Percentiles rank a stretch among this genome's conserved stretches.
These are phyloP conservation scores for Holacanthella duospinosa DNA, from an alignment of 2,888 invertebrate species.

Conservation along the genomic window DNA sequence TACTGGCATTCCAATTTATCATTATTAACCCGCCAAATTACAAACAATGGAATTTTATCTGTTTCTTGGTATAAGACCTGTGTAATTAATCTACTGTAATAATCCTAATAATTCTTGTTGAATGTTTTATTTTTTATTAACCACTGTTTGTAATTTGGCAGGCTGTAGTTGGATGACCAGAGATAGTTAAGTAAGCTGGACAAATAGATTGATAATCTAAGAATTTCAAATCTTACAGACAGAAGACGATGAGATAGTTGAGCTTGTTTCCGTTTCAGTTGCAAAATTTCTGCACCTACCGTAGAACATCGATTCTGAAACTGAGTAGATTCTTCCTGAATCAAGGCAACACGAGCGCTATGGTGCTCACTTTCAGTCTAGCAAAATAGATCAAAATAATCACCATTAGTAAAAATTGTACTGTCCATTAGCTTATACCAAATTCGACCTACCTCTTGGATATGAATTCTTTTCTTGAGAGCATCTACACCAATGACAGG, in stretches of 20 bases:
- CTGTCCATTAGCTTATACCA: neutral
- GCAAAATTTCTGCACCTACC: conserved; percentile 66
- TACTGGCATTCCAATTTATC: too few relatives aligned
- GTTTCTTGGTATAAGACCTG: too few relatives aligned
- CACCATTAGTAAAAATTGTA: neutral
- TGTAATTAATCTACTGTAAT: too few relatives aligned
- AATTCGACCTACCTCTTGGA: conserved; percentile 44
- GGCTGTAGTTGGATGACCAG: too few relatives aligned
- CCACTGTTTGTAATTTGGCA: too few relatives aligned
- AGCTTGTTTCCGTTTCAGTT: conserved; percentile 67
- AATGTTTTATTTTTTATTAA: too few relatives aligned
- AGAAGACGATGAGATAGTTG: conserved; percentile 73
- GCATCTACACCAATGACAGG: conserved; percentile 80
- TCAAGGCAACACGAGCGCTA: conserved; percentile 65
- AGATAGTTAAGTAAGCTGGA: too few relatives aligned
- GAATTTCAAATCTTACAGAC: conserved; percentile 48
- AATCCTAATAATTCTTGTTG: too few relatives aligned
- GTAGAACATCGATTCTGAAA: conserved; percentile 71
- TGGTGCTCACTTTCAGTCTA: conserved; percentile 71
- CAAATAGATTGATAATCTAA: conserved; percentile 3
- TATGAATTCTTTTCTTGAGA: conserved; percentile 61
- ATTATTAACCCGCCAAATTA: too few relatives aligned
- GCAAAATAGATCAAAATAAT: conserved; percentile 6
- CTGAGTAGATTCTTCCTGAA: conserved; percentile 63
- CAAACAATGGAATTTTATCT: too few relatives aligned